These are phyloP conservation scores for Mus spretus DNA, from an alignment of 2,797 vertebrate genomes.

Conservation along the genomic window DNA sequence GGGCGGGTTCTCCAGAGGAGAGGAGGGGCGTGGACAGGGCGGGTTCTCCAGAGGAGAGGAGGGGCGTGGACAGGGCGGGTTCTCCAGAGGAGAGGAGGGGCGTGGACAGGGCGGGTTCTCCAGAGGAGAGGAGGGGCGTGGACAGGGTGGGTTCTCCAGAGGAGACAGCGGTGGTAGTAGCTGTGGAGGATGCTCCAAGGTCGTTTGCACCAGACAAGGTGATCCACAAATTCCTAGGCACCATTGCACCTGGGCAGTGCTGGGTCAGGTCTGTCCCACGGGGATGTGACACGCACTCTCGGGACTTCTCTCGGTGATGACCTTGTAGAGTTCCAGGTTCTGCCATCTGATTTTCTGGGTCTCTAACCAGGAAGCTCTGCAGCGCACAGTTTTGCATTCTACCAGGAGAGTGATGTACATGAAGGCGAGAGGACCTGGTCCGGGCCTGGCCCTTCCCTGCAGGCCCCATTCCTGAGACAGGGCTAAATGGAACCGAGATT, in stretches of 20 bases:
- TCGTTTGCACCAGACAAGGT: not conserved
- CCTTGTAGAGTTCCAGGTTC: not conserved
- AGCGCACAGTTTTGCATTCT: not conserved
- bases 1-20: not conserved
- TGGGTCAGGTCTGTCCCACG: not conserved
- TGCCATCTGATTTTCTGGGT: constrained; percentile 12
- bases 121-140: not conserved
- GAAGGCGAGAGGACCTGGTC: not conserved
- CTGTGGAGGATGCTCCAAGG: not conserved
- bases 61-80: too few relatives aligned
- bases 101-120: not conserved
- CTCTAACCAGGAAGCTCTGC: constrained; percentile 19
- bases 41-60: not conserved
- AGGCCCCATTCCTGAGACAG: not conserved
- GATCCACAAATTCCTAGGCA: not conserved
- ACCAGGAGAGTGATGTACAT: not conserved
- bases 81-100: not conserved
- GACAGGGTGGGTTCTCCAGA: not conserved
- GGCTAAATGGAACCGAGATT: not conserved
- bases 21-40: too few relatives aligned
- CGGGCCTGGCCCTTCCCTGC: not conserved
- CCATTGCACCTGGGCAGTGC: not conserved
- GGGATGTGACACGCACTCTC: not conserved
- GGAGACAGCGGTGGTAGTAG: not conserved
- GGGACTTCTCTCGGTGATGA: not conserved